A percentile compares a stretch with the other conserved stretches of the same genome.
phyloP scores from a whole-genome alignment of 30 jellyfish, hydroid and myxozoan species.

The Haliclystus octoradiatus region DNA sequence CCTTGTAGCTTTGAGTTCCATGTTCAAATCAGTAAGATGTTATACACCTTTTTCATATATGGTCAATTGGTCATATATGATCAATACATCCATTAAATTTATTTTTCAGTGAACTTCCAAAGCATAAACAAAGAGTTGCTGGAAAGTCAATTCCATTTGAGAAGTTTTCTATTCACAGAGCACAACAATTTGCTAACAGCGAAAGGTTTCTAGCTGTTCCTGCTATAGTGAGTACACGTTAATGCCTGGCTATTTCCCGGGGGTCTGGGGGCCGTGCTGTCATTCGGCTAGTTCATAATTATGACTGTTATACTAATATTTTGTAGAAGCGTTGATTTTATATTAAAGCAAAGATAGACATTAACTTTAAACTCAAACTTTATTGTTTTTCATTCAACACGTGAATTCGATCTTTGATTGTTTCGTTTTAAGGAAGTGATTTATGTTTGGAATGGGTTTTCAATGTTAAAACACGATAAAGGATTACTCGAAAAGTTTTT shows the following conservation, averaged over 20 bases:
- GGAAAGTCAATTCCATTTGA: constrained; percentile 94
- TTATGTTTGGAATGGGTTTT: constrained; percentile 87
- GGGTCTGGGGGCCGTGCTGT: no score
- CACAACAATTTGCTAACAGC: constrained; percentile 35
- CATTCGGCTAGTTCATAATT: not conserved
- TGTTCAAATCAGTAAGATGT: no score
- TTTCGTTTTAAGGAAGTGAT: constrained; percentile 52
- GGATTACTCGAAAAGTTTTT: constrained; percentile 32
- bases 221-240: constrained; percentile 47
- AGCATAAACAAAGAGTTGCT: constrained; percentile 83
- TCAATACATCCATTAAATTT: no score
- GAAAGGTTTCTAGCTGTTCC: constrained; percentile 53
- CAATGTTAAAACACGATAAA: constrained; percentile 55
- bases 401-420: not conserved
- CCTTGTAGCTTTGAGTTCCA: no score
- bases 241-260: not conserved
- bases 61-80: no score
- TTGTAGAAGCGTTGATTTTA: not conserved
- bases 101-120: constrained; percentile 59
- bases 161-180: constrained; percentile 77
- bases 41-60: no score
- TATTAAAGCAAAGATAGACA: not conserved
- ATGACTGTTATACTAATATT: not conserved
- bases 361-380: not conserved
- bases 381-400: not conserved